A percentile compares a stretch with the other conserved stretches of the same genome.
These are phyloP conservation scores for Tetrao urogallus DNA, from an alignment of 2,113 vertebrate species.

Conservation along the genomic window DNA sequence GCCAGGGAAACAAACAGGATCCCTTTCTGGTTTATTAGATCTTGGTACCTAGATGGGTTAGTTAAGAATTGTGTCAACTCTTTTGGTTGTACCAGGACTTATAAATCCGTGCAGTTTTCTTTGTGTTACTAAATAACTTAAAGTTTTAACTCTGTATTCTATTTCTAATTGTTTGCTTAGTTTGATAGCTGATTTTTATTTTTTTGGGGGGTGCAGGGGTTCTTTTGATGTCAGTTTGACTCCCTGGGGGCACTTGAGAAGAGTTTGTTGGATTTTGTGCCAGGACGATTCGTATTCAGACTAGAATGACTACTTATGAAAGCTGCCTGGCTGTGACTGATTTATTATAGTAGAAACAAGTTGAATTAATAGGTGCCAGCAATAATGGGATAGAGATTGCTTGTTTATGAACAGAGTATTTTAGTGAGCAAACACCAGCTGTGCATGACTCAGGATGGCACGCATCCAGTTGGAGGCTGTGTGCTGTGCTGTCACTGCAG, in stretches of 20 bases:
- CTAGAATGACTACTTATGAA: constrained; percentile 63
- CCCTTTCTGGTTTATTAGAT: background rate
- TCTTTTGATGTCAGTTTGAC: constrained; percentile 45
- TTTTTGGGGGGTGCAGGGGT: background rate
- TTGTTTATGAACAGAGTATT: constrained; percentile 78
- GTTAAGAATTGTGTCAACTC: background rate
- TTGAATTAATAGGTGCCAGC: constrained; percentile 73
- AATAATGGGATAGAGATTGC: constrained; percentile 70
- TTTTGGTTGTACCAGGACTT: background rate
- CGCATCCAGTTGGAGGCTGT: constrained; percentile 65
- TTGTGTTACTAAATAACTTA: background rate
- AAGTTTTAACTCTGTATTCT: constrained; percentile 40
- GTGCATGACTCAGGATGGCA: constrained; percentile 75
- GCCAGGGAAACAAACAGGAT: background rate
- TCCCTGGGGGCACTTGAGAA: constrained; percentile 46
- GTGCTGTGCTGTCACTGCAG: constrained; percentile 45
- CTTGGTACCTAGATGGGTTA: background rate
- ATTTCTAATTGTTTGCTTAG: constrained; percentile 39
- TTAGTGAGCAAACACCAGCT: constrained; percentile 79
- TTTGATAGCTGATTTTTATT: constrained; percentile 57
- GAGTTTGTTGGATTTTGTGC: constrained; percentile 47
- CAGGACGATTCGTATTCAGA: constrained; percentile 50
- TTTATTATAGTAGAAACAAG: constrained; percentile 74
- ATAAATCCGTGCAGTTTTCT: constrained; percentile 22
- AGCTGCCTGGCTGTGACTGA: constrained; percentile 47